These are phyloP conservation scores for Schlechtendalia chinensis DNA, from an alignment of 1,140 invertebrate genomes.

Conservation along the genomic window DNA sequence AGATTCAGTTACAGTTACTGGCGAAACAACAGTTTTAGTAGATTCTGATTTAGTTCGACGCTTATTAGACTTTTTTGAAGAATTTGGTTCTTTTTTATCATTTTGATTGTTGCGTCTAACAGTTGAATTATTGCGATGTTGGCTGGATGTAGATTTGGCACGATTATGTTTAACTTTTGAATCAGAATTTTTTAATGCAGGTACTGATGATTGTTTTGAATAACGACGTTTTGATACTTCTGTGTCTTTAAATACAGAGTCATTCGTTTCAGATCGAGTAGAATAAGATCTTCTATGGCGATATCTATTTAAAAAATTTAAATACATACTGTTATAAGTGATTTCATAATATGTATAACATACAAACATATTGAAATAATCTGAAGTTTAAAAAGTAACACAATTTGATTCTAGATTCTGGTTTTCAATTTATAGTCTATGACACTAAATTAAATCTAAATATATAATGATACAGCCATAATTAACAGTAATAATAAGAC, in stretches of 20 bases:
- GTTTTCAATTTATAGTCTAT: no score
- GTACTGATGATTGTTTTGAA: background rate
- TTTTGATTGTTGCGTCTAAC: constrained; percentile 4
- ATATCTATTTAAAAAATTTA: constrained; percentile 5
- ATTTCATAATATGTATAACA: background rate
- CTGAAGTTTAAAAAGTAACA: no score
- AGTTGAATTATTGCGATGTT: constrained; percentile 9
- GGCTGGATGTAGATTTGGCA: constrained; percentile 30
- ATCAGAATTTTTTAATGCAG: background rate
- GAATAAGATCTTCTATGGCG: constrained; percentile 26
- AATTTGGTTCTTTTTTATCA: constrained; percentile 3
- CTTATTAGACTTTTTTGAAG: constrained; percentile 33
- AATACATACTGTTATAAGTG: background rate
- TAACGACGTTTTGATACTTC: background rate
- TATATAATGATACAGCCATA: no score
- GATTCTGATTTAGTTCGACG: constrained; percentile 38
- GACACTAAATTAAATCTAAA: no score
- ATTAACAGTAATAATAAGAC: no score
- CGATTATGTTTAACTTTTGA: constrained; percentile 7
- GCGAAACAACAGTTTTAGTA: constrained; percentile 4
- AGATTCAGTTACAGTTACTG: background rate
- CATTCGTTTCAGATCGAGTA: constrained; percentile 35
- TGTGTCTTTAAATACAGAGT: constrained; percentile 42
- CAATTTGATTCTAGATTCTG: no score
- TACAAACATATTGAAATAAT: background rate